A percentile compares a stretch with the other conserved stretches of the same genome.
These are phyloP conservation scores for Myotis vivesi DNA, from an alignment of 2,797 vertebrate genomes.

Conservation along the genomic window DNA sequence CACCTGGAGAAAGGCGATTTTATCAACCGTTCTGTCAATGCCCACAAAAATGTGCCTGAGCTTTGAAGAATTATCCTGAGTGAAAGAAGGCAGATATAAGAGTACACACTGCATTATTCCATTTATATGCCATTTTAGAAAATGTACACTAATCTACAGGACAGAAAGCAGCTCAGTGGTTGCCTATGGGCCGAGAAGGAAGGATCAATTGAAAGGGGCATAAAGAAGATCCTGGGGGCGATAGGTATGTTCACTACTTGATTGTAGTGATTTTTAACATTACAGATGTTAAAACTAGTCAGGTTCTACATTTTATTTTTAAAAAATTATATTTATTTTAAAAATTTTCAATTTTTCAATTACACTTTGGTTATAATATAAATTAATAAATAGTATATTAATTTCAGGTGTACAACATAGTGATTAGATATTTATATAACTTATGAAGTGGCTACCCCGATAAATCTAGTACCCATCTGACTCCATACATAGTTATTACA, in stretches of 20 bases:
- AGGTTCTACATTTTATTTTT: not conserved
- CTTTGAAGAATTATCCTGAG: not conserved
- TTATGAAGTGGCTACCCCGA: not conserved
- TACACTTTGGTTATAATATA: no score
- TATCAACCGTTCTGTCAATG: not conserved
- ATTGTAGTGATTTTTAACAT: not conserved
- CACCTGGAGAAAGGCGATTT: not conserved
- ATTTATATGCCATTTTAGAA: not conserved
- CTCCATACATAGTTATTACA: not conserved
- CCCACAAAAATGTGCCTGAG: not conserved
- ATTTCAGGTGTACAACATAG: not conserved
- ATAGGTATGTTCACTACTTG: not conserved
- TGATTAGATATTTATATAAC: not conserved
- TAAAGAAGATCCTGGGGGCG: not conserved
- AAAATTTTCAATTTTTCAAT: not conserved
- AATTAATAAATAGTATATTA: not conserved
- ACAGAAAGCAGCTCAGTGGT: not conserved
- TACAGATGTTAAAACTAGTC: not conserved
- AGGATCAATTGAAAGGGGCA: not conserved
- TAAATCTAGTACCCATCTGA: not conserved
- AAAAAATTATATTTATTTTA: not conserved
- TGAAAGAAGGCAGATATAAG: not conserved
- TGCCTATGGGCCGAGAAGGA: not conserved
- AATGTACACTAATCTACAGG: not conserved
- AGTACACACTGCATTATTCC: not conserved